Conservation (phyloP, 1,140 invertebrate genomes). For the Limonius californicus region DNA sequence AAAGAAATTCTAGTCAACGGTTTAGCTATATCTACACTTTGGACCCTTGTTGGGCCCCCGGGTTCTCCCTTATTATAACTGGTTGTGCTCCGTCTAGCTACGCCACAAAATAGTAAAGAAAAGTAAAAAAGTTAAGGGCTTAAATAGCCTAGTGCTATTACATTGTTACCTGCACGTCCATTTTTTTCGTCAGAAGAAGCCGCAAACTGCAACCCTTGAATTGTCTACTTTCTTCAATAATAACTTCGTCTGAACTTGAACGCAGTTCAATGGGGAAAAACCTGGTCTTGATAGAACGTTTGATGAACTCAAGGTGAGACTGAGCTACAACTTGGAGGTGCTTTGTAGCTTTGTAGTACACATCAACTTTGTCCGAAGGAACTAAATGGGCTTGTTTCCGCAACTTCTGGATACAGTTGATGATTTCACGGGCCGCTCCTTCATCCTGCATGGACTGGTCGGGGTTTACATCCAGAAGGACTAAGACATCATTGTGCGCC, state of each 20-base stretch:
- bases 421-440: conserved; percentile 88
- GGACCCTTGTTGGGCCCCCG: too few relatives aligned
- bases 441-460: conserved; percentile 89
- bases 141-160: too few relatives aligned
- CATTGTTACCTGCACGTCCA: too few relatives aligned
- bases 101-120: too few relatives aligned
- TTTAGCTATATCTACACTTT: too few relatives aligned
- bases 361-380: conserved; percentile 84
- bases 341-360: conserved; percentile 69
- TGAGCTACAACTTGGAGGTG: conserved; percentile 66
- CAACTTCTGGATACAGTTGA: conserved; percentile 95
- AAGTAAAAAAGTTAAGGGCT: too few relatives aligned
- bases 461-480: conserved; percentile 73
- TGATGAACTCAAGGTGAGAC: conserved; percentile 71
- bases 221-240: conserved; percentile 73
- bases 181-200: conserved; percentile 54
- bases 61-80: too few relatives aligned
- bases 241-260: conserved; percentile 49
- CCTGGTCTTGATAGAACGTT: conserved; percentile 76
- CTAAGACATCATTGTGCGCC: conserved; percentile 79
- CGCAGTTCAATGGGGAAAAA: conserved; percentile 47
- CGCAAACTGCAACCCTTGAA: conserved; percentile 63
- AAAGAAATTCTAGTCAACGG: too few relatives aligned
- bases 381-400: conserved; percentile 94
- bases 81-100: too few relatives aligned